Conservation (phyloP, 2,888 invertebrate genomes). For the Platerodrilus igneus region DNA sequence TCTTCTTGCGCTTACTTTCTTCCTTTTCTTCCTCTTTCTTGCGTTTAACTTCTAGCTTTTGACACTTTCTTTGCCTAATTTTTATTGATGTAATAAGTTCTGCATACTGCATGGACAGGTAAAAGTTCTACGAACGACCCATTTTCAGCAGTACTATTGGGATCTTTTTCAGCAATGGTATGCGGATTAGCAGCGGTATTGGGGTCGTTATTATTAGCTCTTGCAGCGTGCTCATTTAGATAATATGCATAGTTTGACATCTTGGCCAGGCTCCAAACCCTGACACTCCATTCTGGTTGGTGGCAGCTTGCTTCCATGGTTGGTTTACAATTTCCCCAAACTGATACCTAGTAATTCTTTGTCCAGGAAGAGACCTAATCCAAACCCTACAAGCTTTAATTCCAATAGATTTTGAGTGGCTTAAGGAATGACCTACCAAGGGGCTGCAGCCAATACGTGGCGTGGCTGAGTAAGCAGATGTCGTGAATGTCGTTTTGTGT, state of each 20-base stretch:
- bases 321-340: conserved; percentile 11
- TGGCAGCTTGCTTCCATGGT: conserved; percentile 10
- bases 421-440: conserved; percentile 12
- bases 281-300: conserved; percentile 10
- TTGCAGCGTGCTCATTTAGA: conserved; percentile 5
- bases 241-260: conserved; percentile 6
- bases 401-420: conserved; percentile 10
- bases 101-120: too few species aligned
- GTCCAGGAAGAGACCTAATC: conserved; percentile 10
- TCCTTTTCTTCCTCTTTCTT: too few species aligned
- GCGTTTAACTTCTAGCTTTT: too few species aligned
- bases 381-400: conserved; percentile 5
- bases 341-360: conserved; percentile 9
- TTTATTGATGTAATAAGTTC: too few species aligned
- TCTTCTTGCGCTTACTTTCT: too few species aligned
- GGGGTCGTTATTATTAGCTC: background rate
- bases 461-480: conserved; percentile 9
- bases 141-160: conserved; percentile 2
- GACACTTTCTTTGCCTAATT: too few species aligned
- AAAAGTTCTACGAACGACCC: conserved; percentile 8
- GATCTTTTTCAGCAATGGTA: conserved; percentile 5
- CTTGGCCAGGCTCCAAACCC: conserved; percentile 8
- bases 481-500: conserved; percentile 11
- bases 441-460: conserved; percentile 10
- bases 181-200: too few species aligned